Percentiles rank a stretch among this genome's conserved stretches.
phyloP scores from a whole-genome alignment of 2,888 invertebrate species.

The Spatulosminthurus flaviceps region DNA sequence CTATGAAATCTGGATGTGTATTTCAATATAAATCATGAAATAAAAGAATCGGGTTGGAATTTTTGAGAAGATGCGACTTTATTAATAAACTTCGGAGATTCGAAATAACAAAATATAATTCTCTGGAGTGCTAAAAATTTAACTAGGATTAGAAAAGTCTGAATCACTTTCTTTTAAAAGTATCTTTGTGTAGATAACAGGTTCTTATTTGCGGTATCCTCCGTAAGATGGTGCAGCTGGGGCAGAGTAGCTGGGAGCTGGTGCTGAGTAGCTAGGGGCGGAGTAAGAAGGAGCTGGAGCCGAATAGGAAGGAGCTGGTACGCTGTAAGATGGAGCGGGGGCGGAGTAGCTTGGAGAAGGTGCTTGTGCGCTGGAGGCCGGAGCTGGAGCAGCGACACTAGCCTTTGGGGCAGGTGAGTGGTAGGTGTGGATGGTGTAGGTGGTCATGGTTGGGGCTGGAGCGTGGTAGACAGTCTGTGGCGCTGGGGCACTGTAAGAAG shows the following conservation, averaged over 20 bases:
- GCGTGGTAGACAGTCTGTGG: conserved; percentile 40
- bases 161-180: no score
- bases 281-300: background rate
- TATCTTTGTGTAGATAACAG: no score
- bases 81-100: no score
- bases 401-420: conserved; percentile 30
- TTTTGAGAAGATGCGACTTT: no score
- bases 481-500: conserved; percentile 15
- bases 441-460: conserved; percentile 47
- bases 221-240: background rate
- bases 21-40: no score
- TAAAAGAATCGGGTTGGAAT: no score
- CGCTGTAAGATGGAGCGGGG: background rate
- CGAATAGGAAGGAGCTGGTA: background rate
- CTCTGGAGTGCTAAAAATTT: no score
- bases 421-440: conserved; percentile 44
- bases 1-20: no score
- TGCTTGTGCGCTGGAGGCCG: background rate
- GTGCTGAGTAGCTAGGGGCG: no score
- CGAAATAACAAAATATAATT: no score
- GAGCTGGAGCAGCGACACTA: background rate
- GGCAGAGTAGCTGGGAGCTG: background rate
- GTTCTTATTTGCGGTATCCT: no score
- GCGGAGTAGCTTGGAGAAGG: background rate
- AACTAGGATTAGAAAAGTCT: no score